Evolutionary conservation across 2,888 invertebrate species (phyloP).

Genomic region (Tineola bisselliella): DNA sequence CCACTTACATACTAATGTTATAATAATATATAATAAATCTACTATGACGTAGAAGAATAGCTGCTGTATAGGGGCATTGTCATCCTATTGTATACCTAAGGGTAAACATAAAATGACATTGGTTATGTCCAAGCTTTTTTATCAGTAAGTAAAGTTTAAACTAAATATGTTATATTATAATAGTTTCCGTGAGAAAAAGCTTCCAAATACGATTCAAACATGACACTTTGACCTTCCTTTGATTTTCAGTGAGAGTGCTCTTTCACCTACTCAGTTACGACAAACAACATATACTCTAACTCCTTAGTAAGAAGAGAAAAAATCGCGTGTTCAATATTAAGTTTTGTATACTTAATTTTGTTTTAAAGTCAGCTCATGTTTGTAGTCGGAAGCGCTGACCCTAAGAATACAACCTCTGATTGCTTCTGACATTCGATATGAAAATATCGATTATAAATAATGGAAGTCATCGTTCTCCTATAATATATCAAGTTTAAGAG

Average conservation of each 20-base stretch:
- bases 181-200: conserved; percentile 44
- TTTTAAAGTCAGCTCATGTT: conserved; percentile 27
- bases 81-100: too few species aligned
- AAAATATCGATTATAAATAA: conserved; percentile 17
- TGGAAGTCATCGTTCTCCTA: conserved; percentile 6
- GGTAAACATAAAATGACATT: too few species aligned
- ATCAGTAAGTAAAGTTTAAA: too few species aligned
- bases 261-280: neutral
- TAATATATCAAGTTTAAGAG: neutral
- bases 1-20: too few species aligned
- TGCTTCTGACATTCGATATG: conserved; percentile 55
- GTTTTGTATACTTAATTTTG: neutral
- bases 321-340: neutral
- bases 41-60: too few species aligned
- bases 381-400: conserved; percentile 61
- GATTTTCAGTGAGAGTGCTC: conserved; percentile 26
- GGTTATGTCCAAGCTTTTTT: too few species aligned
- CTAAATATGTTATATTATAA: too few species aligned
- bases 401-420: conserved; percentile 51
- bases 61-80: too few species aligned
- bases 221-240: conserved; percentile 46
- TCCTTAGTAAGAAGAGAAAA: neutral
- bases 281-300: neutral
- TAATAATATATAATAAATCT: too few species aligned
- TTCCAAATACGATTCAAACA: conserved; percentile 40